Base-by-base conservation (phyloP, 2,797 vertebrate species). In the Dryobates pubescens region DNA sequence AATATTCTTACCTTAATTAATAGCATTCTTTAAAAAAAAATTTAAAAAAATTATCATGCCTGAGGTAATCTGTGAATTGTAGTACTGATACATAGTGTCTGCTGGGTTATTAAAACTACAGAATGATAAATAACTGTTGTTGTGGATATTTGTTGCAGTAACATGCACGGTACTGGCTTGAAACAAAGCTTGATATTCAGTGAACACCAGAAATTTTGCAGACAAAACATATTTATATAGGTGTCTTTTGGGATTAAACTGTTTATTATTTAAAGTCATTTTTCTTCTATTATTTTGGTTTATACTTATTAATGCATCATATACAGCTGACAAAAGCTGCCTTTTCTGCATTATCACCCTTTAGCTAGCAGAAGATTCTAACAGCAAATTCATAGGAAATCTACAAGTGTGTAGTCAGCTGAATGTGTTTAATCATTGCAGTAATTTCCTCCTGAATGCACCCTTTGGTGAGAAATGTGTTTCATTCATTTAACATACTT, bases 241-340 rank as follows among this genome's bases (percentile, higher is more conserved):
- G 11, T 61, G 17, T 72, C 29, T 68, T 93, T 81, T 75, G 81
- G 63, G 47, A 88, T 88, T 94, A 89, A 96, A 82, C 17, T 89
- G 45, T 57, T 93, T 80, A 86, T 29, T 63, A 41, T 69, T 80
- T 83, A 79, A 95, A 67, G 9, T 69, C 1, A 65, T 89, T 96
- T 95, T 95, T 91, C 41, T 92, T 78, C 47, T 53, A 47, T 3
- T 76, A 85, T 81, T 88, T 53, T 54, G 84, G 27, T 84, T 85
- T 87, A 30, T 30, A 57, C 14, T 17, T 56, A 49, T 15, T 64
- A 87, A 56, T 95, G 19, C 65, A 89, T 93, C 45, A 80, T 61
- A 54, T 45, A 15, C 17, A 51, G 12, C 51, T 81, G 47, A 58
- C 43, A 81, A 86, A 93, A 92, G 10, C 8, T 57, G 80, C 10